phyloP scores from a whole-genome alignment of 2,888 invertebrate species.

The Cataglyphis rosenhaueri region DNA sequence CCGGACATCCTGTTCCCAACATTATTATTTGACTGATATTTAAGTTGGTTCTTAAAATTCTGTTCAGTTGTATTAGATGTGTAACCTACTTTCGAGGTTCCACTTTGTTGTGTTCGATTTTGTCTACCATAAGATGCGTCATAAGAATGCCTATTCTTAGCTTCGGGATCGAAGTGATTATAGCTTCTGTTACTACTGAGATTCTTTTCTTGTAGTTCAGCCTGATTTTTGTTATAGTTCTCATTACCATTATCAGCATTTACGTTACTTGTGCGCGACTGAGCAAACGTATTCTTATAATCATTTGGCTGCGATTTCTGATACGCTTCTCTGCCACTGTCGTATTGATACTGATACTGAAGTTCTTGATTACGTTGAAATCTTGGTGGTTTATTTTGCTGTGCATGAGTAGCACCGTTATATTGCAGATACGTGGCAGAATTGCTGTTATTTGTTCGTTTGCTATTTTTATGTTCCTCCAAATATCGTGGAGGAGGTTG shows the following conservation, averaged over 20 bases:
- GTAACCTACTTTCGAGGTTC: conserved; percentile 68
- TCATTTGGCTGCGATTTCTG: conserved; percentile 75
- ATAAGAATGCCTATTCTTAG: conserved; percentile 70
- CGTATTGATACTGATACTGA: conserved; percentile 74
- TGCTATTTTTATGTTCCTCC: conserved; percentile 78
- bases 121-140: conserved; percentile 75
- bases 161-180: conserved; percentile 73
- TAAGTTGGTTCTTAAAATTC: conserved; percentile 77
- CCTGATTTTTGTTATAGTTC: conserved; percentile 71
- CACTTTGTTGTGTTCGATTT: conserved; percentile 75
- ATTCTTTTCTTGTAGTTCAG: conserved; percentile 70
- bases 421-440: conserved; percentile 67
- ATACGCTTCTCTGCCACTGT: conserved; percentile 70
- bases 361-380: conserved; percentile 87
- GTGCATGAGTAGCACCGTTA: conserved; percentile 71
- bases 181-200: conserved; percentile 72
- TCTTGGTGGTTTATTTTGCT: conserved; percentile 87
- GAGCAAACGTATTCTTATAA: conserved; percentile 74
- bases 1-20: conserved; percentile 58
- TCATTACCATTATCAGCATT: conserved; percentile 65
- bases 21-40: conserved; percentile 71
- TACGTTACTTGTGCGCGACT: conserved; percentile 70
- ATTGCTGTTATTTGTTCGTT: conserved; percentile 72
- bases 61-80: conserved; percentile 71
- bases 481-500: conserved; percentile 79